Evolutionary conservation across 1,140 invertebrate genomes (phyloP).

Genomic region (Platyscapa corneri): DNA sequence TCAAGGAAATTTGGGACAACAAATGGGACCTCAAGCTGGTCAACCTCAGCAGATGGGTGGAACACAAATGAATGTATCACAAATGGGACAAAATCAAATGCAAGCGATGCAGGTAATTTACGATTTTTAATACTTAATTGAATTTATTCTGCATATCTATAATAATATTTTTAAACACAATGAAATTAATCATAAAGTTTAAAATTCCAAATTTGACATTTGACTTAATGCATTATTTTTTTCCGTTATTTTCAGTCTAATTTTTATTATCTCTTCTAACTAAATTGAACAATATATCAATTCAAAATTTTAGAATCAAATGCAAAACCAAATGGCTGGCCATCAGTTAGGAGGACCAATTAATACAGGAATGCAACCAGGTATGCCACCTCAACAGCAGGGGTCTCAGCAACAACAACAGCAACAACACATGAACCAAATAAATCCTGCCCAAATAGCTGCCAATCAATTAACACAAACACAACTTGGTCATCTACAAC

Average conservation of each 20-base stretch:
- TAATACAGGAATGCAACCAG: conserved; percentile 68
- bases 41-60: conserved; percentile 47
- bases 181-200: too few species aligned
- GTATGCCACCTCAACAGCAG: conserved; percentile 71
- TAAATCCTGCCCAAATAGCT: conserved; percentile 75
- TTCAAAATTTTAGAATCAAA: conserved; percentile 64
- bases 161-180: too few species aligned
- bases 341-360: conserved; percentile 68
- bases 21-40: conserved; percentile 57
- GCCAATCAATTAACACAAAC: conserved; percentile 75
- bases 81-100: conserved; percentile 67
- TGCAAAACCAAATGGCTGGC: conserved; percentile 74
- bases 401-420: conserved; percentile 70
- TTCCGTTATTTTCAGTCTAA: too few species aligned
- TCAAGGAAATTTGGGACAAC: conserved; percentile 68
- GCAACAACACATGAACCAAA: conserved; percentile 70
- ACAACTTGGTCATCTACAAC: conserved; percentile 73
- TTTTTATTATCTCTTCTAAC: too few species aligned
- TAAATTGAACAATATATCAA: neutral
- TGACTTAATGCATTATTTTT: too few species aligned
- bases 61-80: conserved; percentile 53
- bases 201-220: too few species aligned
- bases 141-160: too few species aligned
- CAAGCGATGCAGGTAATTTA: conserved; percentile 67
- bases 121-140: neutral